Evolutionary conservation across 1,140 invertebrate genomes (phyloP), one percentile per base, ranked within the genome.

Genomic region (Gryllus bimaculatus): DNA sequence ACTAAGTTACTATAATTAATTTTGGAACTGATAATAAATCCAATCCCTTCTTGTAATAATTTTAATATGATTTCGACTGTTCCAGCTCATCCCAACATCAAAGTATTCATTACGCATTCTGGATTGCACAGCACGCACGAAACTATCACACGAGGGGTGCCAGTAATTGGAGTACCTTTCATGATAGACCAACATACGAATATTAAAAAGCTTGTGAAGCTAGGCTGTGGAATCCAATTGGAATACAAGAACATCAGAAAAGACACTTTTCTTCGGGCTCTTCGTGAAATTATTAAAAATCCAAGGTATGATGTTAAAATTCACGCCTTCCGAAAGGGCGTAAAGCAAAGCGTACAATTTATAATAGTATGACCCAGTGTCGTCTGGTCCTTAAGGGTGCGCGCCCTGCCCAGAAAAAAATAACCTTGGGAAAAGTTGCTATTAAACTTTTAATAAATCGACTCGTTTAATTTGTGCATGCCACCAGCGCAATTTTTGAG

Each of bases 111-210:
- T 8, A 85, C 84, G 18, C 87, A 88, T 78, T 86, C 86, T 80
- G 87, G 87, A 3, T 83, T 84, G 39, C 83, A 86, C 8, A 86
- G 87, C 47, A 78, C 83, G 8, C 83, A 82, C 54, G 87, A 88
- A 79, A 84, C 84, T 0, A 80, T 86, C 8, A 79, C 78, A 39
- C 1, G 78, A 20, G 81, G 78, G 74, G 80, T 81, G 7, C 81
- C 81, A 0, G 7, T 81, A 6, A 47, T 81, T 74, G 80, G 81
- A 84, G 77, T 86, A 13, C 87, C 87, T 15, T 73, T 88, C 7
- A 83, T 83, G 66, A 85, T 86, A 13, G 87, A 88, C 83, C 87
- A 87, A 80, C 78, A 80, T 8, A 81, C 81, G 75, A 88, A 87
- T 79, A 79, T 82, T 66, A 74, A 80, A n/a, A 49, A 80, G n/a